Evolutionary conservation across 2,113 vertebrate genomes (phyloP).

Genomic region (Peromyscus leucopus): DNA sequence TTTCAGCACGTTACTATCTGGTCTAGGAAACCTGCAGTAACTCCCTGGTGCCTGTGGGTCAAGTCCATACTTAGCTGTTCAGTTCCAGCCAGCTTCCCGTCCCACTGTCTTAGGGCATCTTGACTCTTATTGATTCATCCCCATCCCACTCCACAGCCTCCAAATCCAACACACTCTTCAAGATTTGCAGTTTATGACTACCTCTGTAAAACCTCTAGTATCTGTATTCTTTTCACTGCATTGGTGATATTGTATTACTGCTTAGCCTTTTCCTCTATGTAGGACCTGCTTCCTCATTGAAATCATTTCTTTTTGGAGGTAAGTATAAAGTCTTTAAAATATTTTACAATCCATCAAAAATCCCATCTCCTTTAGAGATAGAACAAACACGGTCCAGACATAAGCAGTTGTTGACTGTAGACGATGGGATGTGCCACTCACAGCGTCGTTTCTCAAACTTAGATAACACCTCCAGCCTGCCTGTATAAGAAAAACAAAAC

Average conservation of each 20-base stretch:
- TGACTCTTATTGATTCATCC: conserved; percentile 1
- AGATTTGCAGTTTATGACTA: neutral
- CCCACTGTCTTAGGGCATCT: neutral
- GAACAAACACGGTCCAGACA: conserved; percentile 24
- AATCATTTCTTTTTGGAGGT: conserved; percentile 25
- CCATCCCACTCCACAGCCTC: neutral
- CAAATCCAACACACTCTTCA: conserved; percentile 27
- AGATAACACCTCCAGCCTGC: neutral
- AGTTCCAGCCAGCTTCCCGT: neutral
- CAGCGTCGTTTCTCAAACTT: neutral
- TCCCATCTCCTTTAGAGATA: neutral
- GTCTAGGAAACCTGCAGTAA: conserved; percentile 5
- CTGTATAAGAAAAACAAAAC: neutral
- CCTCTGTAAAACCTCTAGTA: neutral
- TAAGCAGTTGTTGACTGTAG: conserved; percentile 1
- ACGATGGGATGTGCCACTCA: conserved; percentile 26
- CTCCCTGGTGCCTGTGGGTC: neutral
- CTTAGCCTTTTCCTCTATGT: neutral
- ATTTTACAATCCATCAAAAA: conserved; percentile 1
- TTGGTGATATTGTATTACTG: neutral
- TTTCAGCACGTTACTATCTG: neutral
- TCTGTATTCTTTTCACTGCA: neutral
- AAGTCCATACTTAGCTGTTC: neutral
- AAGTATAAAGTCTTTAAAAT: conserved; percentile 33
- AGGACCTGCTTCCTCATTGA: neutral